Evolutionary conservation across 1,140 invertebrate species (phyloP).

Genomic region (Brachionus rotundiformis): DNA sequence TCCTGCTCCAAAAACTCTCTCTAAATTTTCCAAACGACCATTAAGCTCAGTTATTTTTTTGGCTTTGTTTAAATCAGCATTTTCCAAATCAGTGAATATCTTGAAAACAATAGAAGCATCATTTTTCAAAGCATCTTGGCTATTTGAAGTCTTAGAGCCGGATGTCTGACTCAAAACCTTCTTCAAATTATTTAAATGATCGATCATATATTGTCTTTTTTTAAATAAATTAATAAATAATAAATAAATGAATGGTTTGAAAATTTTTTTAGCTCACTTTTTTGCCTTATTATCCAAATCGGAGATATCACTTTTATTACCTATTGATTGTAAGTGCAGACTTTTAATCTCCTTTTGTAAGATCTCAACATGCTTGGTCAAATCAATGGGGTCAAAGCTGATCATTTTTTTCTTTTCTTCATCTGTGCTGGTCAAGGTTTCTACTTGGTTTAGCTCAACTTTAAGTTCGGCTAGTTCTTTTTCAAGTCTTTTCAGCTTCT

Average conservation of each 20-base stretch:
- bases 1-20: slow-evolving; percentile 43
- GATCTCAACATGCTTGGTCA: background rate
- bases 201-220: slow-evolving; percentile 10
- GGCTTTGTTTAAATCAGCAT: slow-evolving; percentile 17
- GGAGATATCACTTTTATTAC: background rate
- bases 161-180: background rate
- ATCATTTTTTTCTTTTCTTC: slow-evolving; percentile 13
- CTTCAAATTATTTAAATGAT: slow-evolving; percentile 29
- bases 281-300: slow-evolving; percentile 24
- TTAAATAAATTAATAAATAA: too few relatives aligned
- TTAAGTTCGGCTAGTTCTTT: slow-evolving; percentile 12
- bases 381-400: slow-evolving; percentile 24
- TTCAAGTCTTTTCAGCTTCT: slow-evolving; percentile 38
- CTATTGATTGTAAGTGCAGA: slow-evolving; percentile 41
- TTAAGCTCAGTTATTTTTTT: slow-evolving; percentile 37
- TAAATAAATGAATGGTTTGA: too few relatives aligned
- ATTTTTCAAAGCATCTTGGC: background rate
- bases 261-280: too few relatives aligned
- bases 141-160: background rate
- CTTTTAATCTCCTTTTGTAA: slow-evolving; percentile 25
- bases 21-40: slow-evolving; percentile 27
- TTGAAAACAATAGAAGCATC: slow-evolving; percentile 42
- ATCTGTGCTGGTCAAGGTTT: background rate
- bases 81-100: slow-evolving; percentile 42
- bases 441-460: background rate